Evolutionary conservation across 2,888 invertebrate genomes (phyloP), one percentile per base, ranked within the genome.

Genomic region (Emmelina monodactyla): DNA sequence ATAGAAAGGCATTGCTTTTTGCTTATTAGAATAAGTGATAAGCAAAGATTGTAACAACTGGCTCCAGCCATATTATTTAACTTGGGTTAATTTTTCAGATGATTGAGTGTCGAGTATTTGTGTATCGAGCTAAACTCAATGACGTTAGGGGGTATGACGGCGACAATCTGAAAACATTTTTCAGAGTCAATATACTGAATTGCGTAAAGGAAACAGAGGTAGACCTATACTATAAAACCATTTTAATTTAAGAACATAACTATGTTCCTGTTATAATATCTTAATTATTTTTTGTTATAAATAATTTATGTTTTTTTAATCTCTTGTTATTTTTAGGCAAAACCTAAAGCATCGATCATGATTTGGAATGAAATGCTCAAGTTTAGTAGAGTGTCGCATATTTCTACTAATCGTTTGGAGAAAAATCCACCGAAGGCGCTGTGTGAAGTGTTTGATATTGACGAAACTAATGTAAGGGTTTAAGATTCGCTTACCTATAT

Each of bases 61-160:
- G 12, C 19, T 16, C n/a, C 10, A 11, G n/a, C 14, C 22, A 13
- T 5, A 25, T 22, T 31, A 19, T 30, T 33, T 34, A 11, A 30
- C 19, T 14, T 1, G 13, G 28, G 13, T 32, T 25, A 10, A n/a
- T 28, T 15, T 62, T 59, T 15, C 62, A 87, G 80, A 63, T 69
- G 41, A 82, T 86, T 40, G 83, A 85, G 49, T 83, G 85, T 39
- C 79, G 85, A 13, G 81, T 83, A 0, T 87, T 87, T 49, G 73
- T 91, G 43, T 87, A 87, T 54, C 85, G 86, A 67, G 89, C 87
- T 1, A 86, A 86, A 56, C 66, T 90, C 25, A 75, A 70, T 12
- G 32, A 15, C 11, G 79, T 75, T 14, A 34, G 28, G 2, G n/a
- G 33, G 0, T 85, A 86, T 37, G 60, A 59, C 13, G 67, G 67